These are phyloP conservation scores for Lasioglossum pauxillum DNA, from an alignment of 2,888 invertebrate species.

Conservation along the genomic window DNA sequence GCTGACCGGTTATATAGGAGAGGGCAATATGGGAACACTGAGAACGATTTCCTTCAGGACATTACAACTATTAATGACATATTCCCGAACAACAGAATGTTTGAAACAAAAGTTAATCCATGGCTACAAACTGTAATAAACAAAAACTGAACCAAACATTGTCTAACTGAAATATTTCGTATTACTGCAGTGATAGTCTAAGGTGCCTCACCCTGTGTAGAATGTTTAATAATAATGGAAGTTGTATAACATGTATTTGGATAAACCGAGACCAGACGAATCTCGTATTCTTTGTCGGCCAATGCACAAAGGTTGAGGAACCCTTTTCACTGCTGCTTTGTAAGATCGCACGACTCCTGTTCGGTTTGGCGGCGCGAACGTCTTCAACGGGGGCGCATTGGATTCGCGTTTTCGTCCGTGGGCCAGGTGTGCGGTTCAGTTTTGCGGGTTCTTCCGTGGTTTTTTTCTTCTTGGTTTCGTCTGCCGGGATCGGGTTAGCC, in stretches of 20 bases:
- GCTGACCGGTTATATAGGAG: neutral
- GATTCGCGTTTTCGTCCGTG: conserved; percentile 56
- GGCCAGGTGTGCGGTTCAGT: conserved; percentile 70
- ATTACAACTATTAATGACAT: neutral
- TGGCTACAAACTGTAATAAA: too few species aligned
- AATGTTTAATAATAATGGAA: too few species aligned
- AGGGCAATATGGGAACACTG: neutral
- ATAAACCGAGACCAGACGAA: too few species aligned
- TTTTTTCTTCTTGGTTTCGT: conserved; percentile 45
- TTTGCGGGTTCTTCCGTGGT: conserved; percentile 64
- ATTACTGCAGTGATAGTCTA: too few species aligned
- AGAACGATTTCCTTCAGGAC: neutral
- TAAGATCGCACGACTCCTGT: conserved; percentile 27
- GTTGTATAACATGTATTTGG: too few species aligned
- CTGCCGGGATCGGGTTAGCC: conserved; percentile 66
- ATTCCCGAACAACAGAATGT: too few species aligned
- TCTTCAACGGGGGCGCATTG: conserved; percentile 22
- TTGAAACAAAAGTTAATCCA: too few species aligned
- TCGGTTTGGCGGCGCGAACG: conserved; percentile 8
- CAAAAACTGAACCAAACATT: too few species aligned
- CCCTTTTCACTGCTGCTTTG: conserved; percentile 22
- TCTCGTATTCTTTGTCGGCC: too few species aligned
- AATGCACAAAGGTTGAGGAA: neutral
- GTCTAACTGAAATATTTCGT: too few species aligned
- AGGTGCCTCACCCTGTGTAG: too few species aligned